Conservation (phyloP, 2,797 vertebrate species). For the Pipistrellus pygmaeus region DNA sequence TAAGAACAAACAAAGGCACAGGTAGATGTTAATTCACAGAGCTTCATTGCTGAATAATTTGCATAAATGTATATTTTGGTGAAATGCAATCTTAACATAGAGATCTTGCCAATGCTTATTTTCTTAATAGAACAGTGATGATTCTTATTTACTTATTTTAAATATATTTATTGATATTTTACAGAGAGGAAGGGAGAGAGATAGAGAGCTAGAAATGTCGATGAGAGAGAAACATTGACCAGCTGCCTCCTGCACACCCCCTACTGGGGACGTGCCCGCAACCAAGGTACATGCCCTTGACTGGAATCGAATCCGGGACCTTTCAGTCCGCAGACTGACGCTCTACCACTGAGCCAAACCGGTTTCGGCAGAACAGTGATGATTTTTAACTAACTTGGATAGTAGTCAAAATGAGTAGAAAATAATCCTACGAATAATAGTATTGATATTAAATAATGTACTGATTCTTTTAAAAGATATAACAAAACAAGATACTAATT, state of each 20-base stretch:
- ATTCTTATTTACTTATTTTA: neutral
- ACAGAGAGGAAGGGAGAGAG: too few species aligned
- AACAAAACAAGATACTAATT: neutral
- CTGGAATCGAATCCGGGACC: too few species aligned
- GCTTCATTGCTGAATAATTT: neutral
- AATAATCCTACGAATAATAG: neutral
- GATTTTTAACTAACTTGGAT: neutral
- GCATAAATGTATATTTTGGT: neutral
- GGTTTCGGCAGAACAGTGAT: neutral
- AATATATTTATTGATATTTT: too few species aligned
- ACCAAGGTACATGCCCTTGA: too few species aligned
- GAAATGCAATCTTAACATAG: neutral
- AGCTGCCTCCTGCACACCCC: too few species aligned
- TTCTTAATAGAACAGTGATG: neutral
- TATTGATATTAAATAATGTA: neutral
- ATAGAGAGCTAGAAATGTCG: too few species aligned
- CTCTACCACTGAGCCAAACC: too few species aligned
- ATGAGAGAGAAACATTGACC: too few species aligned
- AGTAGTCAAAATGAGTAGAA: neutral
- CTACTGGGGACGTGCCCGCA: too few species aligned
- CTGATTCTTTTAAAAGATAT: neutral
- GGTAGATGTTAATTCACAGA: neutral
- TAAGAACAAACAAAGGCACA: constrained; percentile 3
- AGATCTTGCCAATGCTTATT: neutral
- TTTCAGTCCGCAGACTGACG: too few species aligned